phyloP scores from a whole-genome alignment of 2,113 vertebrate species.

The Coregonus clupeaformis region DNA sequence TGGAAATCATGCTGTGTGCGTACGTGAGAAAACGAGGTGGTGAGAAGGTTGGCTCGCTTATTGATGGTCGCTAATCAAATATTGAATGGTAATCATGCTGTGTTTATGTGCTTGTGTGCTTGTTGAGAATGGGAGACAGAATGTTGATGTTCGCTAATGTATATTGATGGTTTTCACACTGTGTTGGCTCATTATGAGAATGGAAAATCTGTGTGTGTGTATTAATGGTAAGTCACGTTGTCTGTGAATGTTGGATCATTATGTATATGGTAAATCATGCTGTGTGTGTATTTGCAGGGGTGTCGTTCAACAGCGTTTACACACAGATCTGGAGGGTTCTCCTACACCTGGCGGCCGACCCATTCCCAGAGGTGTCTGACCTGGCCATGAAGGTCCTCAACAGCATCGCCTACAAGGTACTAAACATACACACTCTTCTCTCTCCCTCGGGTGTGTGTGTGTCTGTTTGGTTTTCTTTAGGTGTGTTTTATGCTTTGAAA shows the following conservation, averaged over 20 bases:
- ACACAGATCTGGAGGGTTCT: conserved; percentile 97
- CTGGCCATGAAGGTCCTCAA: conserved; percentile 98
- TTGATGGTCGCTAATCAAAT: too few species aligned
- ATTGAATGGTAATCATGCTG: too few species aligned
- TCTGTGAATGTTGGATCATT: too few species aligned
- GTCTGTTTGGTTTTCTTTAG: background rate
- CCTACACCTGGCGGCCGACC: conserved; percentile 92
- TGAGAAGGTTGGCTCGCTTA: too few species aligned
- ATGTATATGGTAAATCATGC: background rate
- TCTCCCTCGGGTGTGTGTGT: background rate
- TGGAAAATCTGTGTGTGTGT: background rate
- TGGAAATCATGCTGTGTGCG: background rate
- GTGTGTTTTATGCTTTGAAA: background rate
- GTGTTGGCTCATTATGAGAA: background rate
- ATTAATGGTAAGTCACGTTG: too few species aligned
- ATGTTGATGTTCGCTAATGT: background rate
- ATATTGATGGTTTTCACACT: background rate
- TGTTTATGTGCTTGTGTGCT: conserved; percentile 27
- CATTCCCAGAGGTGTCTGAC: conserved; percentile 94
- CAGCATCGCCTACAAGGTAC: conserved; percentile 82
- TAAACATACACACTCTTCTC: background rate
- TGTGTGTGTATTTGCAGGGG: conserved; percentile 71
- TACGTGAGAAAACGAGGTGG: background rate
- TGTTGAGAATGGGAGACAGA: background rate
- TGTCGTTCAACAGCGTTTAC: conserved; percentile 98